A percentile compares a stretch with the other conserved stretches of the same genome.
Conservation (phyloP, 1,140 invertebrate genomes). For the Coptotermes formosanus region DNA sequence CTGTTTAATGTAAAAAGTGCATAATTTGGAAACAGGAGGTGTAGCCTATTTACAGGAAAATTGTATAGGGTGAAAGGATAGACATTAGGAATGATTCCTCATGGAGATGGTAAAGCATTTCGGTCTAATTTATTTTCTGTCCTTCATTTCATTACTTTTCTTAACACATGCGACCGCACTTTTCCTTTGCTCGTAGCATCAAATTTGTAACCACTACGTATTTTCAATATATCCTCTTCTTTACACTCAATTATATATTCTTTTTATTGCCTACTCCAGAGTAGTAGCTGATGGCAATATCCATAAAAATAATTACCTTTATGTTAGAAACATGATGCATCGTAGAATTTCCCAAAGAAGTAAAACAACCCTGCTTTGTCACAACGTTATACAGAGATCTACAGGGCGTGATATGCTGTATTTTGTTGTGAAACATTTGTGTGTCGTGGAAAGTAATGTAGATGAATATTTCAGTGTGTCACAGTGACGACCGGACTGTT, state of each 20-base stretch:
- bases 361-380: neutral
- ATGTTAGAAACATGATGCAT: neutral
- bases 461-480: too few species aligned
- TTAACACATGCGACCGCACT: neutral
- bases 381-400: neutral
- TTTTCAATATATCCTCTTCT: neutral
- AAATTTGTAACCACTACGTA: neutral
- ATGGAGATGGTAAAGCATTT: neutral
- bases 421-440: too few species aligned
- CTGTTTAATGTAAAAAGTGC: too few species aligned
- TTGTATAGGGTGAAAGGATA: too few species aligned
- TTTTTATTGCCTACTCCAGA: neutral
- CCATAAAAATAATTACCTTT: constrained; percentile 11
- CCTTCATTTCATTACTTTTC: neutral
- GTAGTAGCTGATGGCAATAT: neutral
- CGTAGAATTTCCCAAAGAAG: neutral
- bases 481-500: too few species aligned
- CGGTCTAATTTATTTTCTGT: neutral
- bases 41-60: too few species aligned
- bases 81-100: too few species aligned
- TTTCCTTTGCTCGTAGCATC: neutral
- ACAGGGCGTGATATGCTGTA: too few species aligned
- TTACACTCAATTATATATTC: neutral
- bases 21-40: too few species aligned
- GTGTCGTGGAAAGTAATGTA: too few species aligned